Evolutionary conservation across 35 echinoderm and acorn worm species (phyloP), one percentile per base, ranked within the genome.

Genomic region (Chiridota heheva): DNA sequence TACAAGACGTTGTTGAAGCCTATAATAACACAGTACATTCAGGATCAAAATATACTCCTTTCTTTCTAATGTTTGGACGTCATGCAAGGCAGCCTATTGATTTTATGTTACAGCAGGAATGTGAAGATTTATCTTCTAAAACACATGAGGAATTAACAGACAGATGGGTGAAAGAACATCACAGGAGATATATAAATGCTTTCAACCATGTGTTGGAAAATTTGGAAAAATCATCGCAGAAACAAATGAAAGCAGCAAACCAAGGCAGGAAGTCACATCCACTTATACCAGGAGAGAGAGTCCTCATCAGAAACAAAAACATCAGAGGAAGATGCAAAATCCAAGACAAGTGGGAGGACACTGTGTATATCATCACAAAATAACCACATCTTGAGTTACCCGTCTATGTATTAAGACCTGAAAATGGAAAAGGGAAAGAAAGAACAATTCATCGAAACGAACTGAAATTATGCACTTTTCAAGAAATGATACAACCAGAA

Each of bases 391-490:
- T 18, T 30, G 69, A 83, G 22, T 56, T 91, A 16, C 88, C 88
- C 45, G 82, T 86, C 0, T 91, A 91, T 72, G 47, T 70, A 8
- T 1, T 91, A 6, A 37, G 41, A 36, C 82, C 81, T 7, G 88
- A 90, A 80, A 57, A 61, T 48, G 65, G 68, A 37, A 44, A 24
- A 33, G 76, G 84, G 0, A 0, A 34, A 26, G 29, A 67, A 55
- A 70, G 73, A 38, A 86, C 66, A 46, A 40, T 91, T 2, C 89
- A 91, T 47, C 70, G 83, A 36, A 91, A 91, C 45, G 13, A 72
- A 2, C 40, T 91, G 18, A 57, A 87, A 33, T 81, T 72, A 18
- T 44, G 45, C 49, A 8, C 20, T 15, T 44, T 38, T 30, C 61
- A 41, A 46, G 65, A 24, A 69, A n/a, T n/a, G n/a, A n/a, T n/a